phyloP scores from a whole-genome alignment of 30 jellyfish, hydroid and myxozoan species.

The Mastigias papua region DNA sequence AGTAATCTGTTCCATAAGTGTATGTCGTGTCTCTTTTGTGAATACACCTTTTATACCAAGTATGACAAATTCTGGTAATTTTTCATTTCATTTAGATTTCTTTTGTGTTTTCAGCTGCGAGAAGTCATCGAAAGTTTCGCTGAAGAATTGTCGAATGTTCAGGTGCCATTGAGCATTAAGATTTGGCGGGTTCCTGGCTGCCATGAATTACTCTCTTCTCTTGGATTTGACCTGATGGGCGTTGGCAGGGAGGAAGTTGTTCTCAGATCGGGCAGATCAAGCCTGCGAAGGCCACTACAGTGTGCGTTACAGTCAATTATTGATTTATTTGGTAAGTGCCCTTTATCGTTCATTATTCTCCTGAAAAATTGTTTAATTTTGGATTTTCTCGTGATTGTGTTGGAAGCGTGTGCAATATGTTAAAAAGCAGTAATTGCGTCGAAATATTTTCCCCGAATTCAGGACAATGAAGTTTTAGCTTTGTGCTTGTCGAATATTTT shows the following conservation, averaged over 20 bases:
- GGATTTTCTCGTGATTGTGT: no score
- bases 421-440: no score
- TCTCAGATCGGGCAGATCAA: slow-evolving; percentile 91
- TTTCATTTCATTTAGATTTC: no score
- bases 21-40: no score
- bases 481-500: no score
- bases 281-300: slow-evolving; percentile 89
- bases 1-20: no score
- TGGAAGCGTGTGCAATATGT: no score
- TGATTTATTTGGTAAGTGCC: slow-evolving; percentile 90
- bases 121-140: slow-evolving; percentile 89
- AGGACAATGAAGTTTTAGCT: no score
- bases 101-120: slow-evolving; percentile 74
- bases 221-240: slow-evolving; percentile 97
- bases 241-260: slow-evolving; percentile 94
- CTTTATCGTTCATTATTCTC: not conserved
- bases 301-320: slow-evolving; percentile 96
- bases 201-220: slow-evolving; percentile 96
- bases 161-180: slow-evolving; percentile 82
- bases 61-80: no score
- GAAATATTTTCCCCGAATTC: no score
- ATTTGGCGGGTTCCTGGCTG: slow-evolving; percentile 98
- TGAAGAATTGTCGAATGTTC: slow-evolving; percentile 90
- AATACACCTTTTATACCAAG: no score
- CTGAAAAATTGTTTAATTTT: no score